A percentile compares a stretch with the other conserved stretches of the same genome.
These are phyloP conservation scores for Bugulina stolonifera DNA, from an alignment of 2,888 invertebrate species.

Conservation along the genomic window DNA sequence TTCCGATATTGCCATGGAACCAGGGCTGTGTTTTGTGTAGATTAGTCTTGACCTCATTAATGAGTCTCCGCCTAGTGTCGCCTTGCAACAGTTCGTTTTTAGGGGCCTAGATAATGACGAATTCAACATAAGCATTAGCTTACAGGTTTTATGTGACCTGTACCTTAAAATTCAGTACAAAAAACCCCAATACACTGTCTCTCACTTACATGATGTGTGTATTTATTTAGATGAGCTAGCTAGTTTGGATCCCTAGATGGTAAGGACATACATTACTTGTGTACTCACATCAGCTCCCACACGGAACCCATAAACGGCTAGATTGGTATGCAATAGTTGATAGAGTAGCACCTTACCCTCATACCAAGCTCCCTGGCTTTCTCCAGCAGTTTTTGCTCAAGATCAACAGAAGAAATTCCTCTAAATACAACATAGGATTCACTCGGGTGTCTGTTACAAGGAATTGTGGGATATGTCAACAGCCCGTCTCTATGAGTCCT, in stretches of 20 bases:
- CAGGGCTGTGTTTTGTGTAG: conserved; percentile 54
- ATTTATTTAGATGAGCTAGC: no score
- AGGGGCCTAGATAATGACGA: neutral
- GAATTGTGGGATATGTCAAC: conserved; percentile 41
- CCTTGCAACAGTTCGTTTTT: neutral
- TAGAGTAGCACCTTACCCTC: no score
- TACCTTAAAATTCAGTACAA: no score
- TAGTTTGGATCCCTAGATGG: no score
- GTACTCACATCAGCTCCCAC: neutral
- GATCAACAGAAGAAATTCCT: conserved; percentile 47
- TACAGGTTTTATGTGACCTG: no score
- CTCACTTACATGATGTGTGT: no score
- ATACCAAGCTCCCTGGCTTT: conserved; percentile 39
- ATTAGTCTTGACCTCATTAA: conserved; percentile 30
- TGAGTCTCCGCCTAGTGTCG: neutral
- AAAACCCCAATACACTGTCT: no score
- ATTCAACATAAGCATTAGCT: neutral
- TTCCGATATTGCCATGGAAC: conserved; percentile 52
- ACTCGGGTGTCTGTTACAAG: conserved; percentile 41
- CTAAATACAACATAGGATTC: conserved; percentile 47
- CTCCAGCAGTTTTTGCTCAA: conserved; percentile 41
- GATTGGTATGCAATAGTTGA: no score
- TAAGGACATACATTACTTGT: neutral
- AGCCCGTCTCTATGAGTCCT: conserved; percentile 43
- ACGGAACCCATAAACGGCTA: neutral